Percentiles rank a stretch among this genome's conserved stretches.
Conservation (phyloP, 2,797 vertebrate genomes). For the Sciaenops ocellatus region DNA sequence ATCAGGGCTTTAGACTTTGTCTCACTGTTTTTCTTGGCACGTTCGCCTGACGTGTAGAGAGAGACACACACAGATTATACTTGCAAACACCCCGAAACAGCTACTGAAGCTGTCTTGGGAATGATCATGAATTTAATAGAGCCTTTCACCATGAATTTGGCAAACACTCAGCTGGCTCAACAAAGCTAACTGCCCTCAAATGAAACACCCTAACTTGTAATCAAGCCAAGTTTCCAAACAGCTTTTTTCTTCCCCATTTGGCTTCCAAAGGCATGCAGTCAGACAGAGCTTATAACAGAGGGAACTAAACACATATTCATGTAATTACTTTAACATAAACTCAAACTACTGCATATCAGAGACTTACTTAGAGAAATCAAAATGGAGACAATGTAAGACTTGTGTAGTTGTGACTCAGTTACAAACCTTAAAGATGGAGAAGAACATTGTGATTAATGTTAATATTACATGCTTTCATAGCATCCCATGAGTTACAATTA, state of each 20-base stretch:
- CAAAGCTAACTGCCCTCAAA: conserved; percentile 64
- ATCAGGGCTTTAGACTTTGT: conserved; percentile 12
- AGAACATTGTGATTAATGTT: conserved; percentile 5
- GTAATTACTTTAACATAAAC: conserved; percentile 36
- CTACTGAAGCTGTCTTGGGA: conserved; percentile 58
- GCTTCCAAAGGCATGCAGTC: conserved; percentile 38
- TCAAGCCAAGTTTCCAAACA: conserved; percentile 67
- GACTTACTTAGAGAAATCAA: not conserved
- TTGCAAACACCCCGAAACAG: conserved; percentile 43
- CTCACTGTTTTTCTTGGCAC: conserved; percentile 30
- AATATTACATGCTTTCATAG: conserved; percentile 1
- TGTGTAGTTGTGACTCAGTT: not conserved
- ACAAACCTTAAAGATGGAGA: not conserved
- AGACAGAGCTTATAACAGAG: conserved; percentile 18
- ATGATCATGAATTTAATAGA: conserved; percentile 66
- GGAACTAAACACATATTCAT: conserved; percentile 31
- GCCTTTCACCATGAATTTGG: conserved; percentile 59
- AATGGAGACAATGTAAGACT: not conserved
- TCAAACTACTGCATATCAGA: conserved; percentile 9
- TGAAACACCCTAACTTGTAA: conserved; percentile 65
- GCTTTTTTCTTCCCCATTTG: conserved; percentile 34
- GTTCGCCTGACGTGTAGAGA: conserved; percentile 16
- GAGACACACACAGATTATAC: conserved; percentile 27
- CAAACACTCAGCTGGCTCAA: conserved; percentile 56
- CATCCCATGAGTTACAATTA: conserved; percentile 16